Percentiles rank a stretch among this genome's conserved stretches.
Conservation (phyloP, 1,140 invertebrate genomes). For the Diachasma alloeum region DNA sequence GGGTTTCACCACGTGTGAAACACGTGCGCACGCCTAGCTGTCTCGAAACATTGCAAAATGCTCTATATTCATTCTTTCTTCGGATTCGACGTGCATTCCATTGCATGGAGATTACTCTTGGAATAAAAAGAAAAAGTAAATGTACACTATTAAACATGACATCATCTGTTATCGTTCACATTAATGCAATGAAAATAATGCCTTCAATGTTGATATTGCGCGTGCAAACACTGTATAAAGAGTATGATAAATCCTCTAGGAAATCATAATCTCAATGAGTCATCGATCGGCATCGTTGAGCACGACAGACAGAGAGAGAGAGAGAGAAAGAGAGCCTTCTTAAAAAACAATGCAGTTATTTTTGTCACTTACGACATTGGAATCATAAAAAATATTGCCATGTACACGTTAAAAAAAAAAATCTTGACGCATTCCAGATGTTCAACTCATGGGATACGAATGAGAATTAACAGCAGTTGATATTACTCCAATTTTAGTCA, state of each 20-base stretch:
- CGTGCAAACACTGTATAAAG: background rate
- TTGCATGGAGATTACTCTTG: no score
- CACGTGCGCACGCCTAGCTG: background rate
- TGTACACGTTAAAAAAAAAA: background rate
- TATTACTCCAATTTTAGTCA: background rate
- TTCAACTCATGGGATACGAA: no score
- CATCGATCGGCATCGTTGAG: conserved; percentile 16
- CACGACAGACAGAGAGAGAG: background rate
- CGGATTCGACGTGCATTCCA: background rate
- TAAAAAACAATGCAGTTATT: conserved; percentile 9
- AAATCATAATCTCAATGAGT: conserved; percentile 22
- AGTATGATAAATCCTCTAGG: background rate
- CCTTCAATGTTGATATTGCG: background rate
- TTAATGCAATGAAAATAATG: background rate
- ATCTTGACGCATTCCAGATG: no score
- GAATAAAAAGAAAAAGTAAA: background rate
- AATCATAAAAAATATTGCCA: background rate
- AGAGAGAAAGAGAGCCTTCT: no score
- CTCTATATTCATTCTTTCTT: background rate
- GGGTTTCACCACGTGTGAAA: background rate
- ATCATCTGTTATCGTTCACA: background rate
- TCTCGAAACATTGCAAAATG: background rate
- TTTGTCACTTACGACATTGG: background rate
- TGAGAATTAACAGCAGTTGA: no score
- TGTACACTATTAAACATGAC: background rate